A percentile compares a stretch with the other conserved stretches of the same genome.
Conservation (phyloP, 1,140 invertebrate genomes). For the Acromyrmex heyeri region DNA sequence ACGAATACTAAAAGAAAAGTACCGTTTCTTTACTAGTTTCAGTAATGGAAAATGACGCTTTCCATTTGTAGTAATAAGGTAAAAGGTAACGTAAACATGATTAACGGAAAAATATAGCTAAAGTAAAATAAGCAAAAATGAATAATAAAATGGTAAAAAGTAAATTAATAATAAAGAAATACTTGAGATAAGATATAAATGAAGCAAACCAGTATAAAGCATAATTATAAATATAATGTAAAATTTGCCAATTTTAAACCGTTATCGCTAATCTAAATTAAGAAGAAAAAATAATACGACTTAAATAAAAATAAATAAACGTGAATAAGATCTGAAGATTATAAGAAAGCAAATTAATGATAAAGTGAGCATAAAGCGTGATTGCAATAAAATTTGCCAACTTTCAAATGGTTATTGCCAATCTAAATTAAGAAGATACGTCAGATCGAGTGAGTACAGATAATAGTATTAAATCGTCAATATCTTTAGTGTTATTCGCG, state of each 20-base stretch:
- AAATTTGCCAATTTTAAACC: background rate
- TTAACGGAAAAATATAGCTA: background rate
- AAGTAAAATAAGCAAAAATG: background rate
- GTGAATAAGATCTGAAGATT: background rate
- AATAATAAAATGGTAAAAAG: background rate
- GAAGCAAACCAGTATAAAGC: background rate
- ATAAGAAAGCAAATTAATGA: constrained; percentile 10
- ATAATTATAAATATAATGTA: background rate
- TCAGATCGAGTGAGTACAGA: background rate
- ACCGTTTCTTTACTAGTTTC: background rate
- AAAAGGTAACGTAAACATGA: background rate
- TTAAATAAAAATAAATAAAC: background rate
- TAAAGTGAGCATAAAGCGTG: background rate
- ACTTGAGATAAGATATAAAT: background rate
- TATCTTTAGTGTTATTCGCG: constrained; percentile 30
- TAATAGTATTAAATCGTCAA: constrained; percentile 39
- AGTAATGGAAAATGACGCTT: background rate
- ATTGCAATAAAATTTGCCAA: constrained; percentile 21
- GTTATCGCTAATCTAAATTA: background rate
- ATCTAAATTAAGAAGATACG: constrained; percentile 22
- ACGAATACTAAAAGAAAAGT: background rate
- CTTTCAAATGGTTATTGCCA: constrained; percentile 4
- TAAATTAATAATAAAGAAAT: background rate
- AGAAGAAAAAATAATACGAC: background rate
- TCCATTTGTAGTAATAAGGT: background rate